A percentile compares a stretch with the other conserved stretches of the same genome.
Conservation (phyloP, 1,140 invertebrate genomes). For the Chrysopa pallens region DNA sequence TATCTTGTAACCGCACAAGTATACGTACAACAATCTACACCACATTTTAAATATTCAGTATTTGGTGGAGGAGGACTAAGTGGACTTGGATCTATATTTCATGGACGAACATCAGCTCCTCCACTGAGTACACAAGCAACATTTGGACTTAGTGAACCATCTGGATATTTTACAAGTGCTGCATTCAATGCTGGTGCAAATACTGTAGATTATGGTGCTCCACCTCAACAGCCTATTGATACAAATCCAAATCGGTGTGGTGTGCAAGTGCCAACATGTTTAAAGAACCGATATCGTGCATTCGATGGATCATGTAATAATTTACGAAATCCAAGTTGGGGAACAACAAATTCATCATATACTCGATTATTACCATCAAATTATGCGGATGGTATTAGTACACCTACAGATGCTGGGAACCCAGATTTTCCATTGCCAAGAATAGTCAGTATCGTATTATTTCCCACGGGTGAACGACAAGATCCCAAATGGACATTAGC, state of each 20-base stretch:
- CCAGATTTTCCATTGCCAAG: conserved; percentile 47
- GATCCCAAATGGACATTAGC: conserved; percentile 53
- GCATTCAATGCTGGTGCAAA: too few relatives aligned
- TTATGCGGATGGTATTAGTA: conserved; percentile 64
- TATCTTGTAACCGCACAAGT: too few relatives aligned
- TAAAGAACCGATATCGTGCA: conserved; percentile 42
- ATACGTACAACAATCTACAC: too few relatives aligned
- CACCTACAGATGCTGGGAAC: conserved; percentile 36
- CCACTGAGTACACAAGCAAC: too few relatives aligned
- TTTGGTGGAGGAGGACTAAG: too few relatives aligned
- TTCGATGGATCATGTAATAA: conserved; percentile 81
- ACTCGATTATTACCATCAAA: conserved; percentile 48
- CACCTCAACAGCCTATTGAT: not conserved
- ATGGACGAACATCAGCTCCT: too few relatives aligned
- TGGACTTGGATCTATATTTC: too few relatives aligned
- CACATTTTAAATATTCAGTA: too few relatives aligned
- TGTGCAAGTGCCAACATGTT: conserved; percentile 23
- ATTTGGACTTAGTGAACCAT: too few relatives aligned
- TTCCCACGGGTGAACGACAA: conserved; percentile 39
- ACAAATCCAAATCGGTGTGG: conserved; percentile 16
- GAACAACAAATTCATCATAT: conserved; percentile 48
- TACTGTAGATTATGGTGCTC: not conserved
- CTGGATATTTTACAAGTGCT: too few relatives aligned
- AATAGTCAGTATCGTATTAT: conserved; percentile 45
- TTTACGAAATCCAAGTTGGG: conserved; percentile 46